These are phyloP conservation scores for Molorchus minor DNA, from an alignment of 2,888 invertebrate genomes.

Conservation along the genomic window DNA sequence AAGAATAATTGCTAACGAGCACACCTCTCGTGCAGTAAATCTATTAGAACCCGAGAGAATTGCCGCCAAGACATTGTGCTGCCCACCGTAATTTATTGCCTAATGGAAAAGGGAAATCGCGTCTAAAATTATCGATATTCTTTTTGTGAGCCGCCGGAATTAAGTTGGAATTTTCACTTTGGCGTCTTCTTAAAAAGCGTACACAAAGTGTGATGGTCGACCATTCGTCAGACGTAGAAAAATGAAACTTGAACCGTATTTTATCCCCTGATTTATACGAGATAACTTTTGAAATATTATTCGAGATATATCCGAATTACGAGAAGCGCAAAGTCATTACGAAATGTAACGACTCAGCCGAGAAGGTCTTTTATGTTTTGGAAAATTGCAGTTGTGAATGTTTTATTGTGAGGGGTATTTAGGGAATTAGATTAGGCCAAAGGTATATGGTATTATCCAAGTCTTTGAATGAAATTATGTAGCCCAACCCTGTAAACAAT, in stretches of 20 bases:
- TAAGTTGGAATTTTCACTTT: neutral
- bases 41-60: constrained; percentile 20
- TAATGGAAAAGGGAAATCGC: constrained; percentile 10
- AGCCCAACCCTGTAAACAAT: too few species aligned
- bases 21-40: constrained; percentile 15
- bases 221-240: neutral
- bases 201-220: neutral
- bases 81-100: constrained; percentile 8
- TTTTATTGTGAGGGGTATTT: too few species aligned
- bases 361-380: too few species aligned
- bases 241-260: neutral
- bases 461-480: too few species aligned
- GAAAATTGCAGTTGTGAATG: too few species aligned
- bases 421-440: too few species aligned
- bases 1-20: constrained; percentile 12
- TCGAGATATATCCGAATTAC: too few species aligned
- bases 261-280: too few species aligned
- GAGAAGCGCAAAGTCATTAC: too few species aligned
- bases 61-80: constrained; percentile 12
- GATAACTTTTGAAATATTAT: too few species aligned
- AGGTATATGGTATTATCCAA: too few species aligned
- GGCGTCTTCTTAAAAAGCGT: neutral
- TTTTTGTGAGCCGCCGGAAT: neutral
- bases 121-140: constrained; percentile 16
- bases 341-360: too few species aligned